Evolutionary conservation across 2,797 vertebrate species (phyloP), one percentile per base, ranked within the genome.

Genomic region (Karalla daura): DNA sequence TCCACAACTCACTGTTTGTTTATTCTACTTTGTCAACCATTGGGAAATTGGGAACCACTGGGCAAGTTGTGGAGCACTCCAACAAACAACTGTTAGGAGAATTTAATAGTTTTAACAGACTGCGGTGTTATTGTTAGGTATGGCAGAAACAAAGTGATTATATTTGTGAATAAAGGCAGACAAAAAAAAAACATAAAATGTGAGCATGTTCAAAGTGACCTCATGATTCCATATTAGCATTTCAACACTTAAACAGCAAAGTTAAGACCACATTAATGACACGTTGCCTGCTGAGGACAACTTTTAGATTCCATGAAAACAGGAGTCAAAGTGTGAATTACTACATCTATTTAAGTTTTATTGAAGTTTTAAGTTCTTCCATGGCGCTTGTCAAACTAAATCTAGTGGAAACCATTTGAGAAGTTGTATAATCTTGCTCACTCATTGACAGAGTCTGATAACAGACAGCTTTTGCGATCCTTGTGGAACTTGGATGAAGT

Each of bases 321-420:
- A 30, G 28, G 28, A 30, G 14, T 54, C 24, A 24, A 60, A 20
- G 7, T 63, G 32, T 51, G 28, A 39, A 78, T 32, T 5, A 33
- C 28, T 9, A 1, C 1, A 49, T 86, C 81, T 84, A 83, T 84
- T 79, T 44, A 12, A 49, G 23, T 30, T 20, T 3, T n/a, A n/a
- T n/a, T n/a, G n/a, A n/a, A n/a, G n/a, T n/a, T n/a, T n/a, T n/a
- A n/a, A n/a, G n/a, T n/a, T n/a, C n/a, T n/a, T n/a, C n/a, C n/a
- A n/a, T n/a, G n/a, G n/a, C n/a, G n/a, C n/a, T n/a, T n/a, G n/a
- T n/a, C n/a, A n/a, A n/a, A n/a, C n/a, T n/a, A n/a, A n/a, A n/a
- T n/a, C n/a, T n/a, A n/a, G n/a, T n/a, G n/a, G n/a, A n/a, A n/a
- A n/a, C n/a, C n/a, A n/a, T n/a, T n/a, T n/a, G n/a, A n/a, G n/a